Base-by-base conservation (phyloP, 2,113 vertebrate species). In the Equus przewalskii region DNA sequence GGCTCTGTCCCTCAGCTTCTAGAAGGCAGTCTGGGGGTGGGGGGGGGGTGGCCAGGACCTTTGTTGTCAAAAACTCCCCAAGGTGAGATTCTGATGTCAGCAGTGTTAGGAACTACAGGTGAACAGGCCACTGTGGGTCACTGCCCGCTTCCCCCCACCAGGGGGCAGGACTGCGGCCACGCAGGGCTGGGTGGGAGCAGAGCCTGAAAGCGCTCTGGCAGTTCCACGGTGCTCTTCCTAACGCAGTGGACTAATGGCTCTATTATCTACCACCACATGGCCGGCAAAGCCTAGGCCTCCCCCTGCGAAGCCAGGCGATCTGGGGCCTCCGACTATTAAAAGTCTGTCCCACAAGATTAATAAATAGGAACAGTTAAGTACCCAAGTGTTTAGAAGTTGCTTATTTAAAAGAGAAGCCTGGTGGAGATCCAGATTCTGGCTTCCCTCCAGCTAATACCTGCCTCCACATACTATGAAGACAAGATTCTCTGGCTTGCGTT, bases 241-340 rank as follows among this genome's bases (percentile, higher is more conserved):
- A 18, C 1, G 78, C 4, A 9, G 1, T 0, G 0, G 15, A 2
- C 26, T 13, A 12, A 36, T 1, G 44, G 78, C 44, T 16, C 10
- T 33, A 1, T 36, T 1, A 56, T 5, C 64, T 44, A 30, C 21
- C 54, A 6, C 24, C n/a, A 26, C 5, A 4, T 0, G 4, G 81
- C 54, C 46, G 30, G 7, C 0, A 5, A 19, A 0, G 58, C 33
- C 49, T 51, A 2, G 16, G 44, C 41, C 60, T 15, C 26, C 15
- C 51, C 44, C 21, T 4, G 18, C 64, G 41, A 24, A 28, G 62
- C 56, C 3, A 33, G n/a, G 73, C 28, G 41, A 28, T 41, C 26
- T 8, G 36, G 12, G 30, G 22, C 51, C 16, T 41, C 82, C 5
- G 4, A 22, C n/a, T 16, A 44, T 9, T 75, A 41, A 33, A 44